Conservation (phyloP, 2,888 invertebrate genomes). For the Syrista parreyssii region DNA sequence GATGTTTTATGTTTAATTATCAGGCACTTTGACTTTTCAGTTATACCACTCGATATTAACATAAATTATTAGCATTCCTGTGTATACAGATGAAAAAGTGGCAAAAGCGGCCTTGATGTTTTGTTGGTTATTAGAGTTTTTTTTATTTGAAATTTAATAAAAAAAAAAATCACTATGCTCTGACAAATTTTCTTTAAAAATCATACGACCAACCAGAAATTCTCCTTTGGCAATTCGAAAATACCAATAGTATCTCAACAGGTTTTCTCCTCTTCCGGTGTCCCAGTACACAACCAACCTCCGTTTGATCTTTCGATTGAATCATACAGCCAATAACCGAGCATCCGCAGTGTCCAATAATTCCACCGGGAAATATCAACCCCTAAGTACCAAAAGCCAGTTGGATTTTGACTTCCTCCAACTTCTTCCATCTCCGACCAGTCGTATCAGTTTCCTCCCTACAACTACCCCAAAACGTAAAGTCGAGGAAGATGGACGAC, state of each 20-base stretch:
- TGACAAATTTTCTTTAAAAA: neutral
- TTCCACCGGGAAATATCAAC: constrained; percentile 48
- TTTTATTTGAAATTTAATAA: neutral
- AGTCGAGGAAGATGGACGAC: neutral
- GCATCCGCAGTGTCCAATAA: constrained; percentile 35
- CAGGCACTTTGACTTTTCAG: neutral
- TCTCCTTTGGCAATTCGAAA: constrained; percentile 24
- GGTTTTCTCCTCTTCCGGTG: constrained; percentile 22
- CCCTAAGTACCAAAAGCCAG: constrained; percentile 16
- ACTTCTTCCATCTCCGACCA: neutral
- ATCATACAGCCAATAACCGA: constrained; percentile 52
- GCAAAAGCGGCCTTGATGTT: neutral
- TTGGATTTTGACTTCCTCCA: neutral
- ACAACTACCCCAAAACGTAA: neutral
- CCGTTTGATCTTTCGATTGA: constrained; percentile 53
- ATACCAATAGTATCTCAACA: constrained; percentile 21
- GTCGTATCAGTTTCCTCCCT: neutral
- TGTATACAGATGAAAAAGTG: neutral
- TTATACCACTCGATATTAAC: neutral
- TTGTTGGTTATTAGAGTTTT: neutral
- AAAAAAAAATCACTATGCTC: no score
- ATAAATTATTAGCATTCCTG: neutral
- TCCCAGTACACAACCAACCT: neutral
- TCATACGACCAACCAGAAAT: neutral
- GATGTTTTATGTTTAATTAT: neutral